Base-by-base conservation (phyloP, 2,113 vertebrate species). In the Anser brachyrhynchus region DNA sequence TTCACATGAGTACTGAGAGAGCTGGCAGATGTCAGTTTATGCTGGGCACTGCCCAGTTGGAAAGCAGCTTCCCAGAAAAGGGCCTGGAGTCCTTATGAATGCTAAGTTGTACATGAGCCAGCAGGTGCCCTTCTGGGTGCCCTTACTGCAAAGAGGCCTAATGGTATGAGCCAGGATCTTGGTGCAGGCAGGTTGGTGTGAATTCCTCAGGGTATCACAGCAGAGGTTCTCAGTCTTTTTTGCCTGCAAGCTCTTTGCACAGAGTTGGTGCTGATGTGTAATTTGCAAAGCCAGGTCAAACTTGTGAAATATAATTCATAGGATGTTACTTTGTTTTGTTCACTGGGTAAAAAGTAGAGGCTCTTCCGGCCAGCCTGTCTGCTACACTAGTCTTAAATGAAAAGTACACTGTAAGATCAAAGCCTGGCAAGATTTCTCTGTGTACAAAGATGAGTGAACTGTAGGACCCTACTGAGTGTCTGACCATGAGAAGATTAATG, bases 261-360 rank as follows among this genome's bases (percentile, higher is more conserved):
- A 58, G 54, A 8, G 5, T 84, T 90, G 86, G 64, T 43, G 39
- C 31, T 74, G n/a, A 46, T 55, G 23, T 22, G 17, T 88, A 73
- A 83, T 95, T 90, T 83, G 25, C 9, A 85, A 85, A 92, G 46
- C 20, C 33, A 64, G 15, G 8, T 5, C 90, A 67, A 91, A 74
- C 17, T 90, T 95, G 33, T 37, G 46, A 33, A 95, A 89, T 91
- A 55, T 84, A 87, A 93, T 55, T 86, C n/a, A 39, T 8, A 43
- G 28, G 28, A 46, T 67, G 11, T 37, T 66, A 59, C 21, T 33
- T 74, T 51, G 72, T 93, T 90, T 84, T 28, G 17, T 62, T 83
- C 52, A 49, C 28, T 59, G 61, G 4, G 20, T 79, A 46, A 85
- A 73, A 37, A 72, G 76, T 78, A 83, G 77, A 89, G 79, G 25